Evolutionary conservation across 2,888 invertebrate species (phyloP).

Genomic region (Ecliptopera silaceata): DNA sequence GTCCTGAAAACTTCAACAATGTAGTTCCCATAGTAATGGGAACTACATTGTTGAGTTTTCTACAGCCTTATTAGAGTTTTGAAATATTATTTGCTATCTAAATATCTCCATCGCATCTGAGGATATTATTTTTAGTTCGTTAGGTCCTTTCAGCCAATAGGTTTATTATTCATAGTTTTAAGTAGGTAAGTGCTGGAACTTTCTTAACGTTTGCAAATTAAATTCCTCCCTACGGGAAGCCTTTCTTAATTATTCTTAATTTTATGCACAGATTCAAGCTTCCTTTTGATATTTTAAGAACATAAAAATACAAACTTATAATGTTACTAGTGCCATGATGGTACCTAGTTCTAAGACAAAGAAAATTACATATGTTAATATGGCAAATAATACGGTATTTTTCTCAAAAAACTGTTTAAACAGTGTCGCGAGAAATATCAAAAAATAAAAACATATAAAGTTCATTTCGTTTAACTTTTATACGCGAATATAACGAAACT

Average conservation of each 20-base stretch:
- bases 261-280: slow-evolving; percentile 24
- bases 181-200: slow-evolving; percentile 1
- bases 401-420: slow-evolving; percentile 15
- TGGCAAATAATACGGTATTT: too few species aligned
- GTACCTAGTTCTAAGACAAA: too few species aligned
- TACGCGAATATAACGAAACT: slow-evolving; percentile 2
- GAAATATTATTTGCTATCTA: too few species aligned
- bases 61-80: too few species aligned
- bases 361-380: too few species aligned
- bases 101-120: too few species aligned
- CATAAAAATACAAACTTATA: too few species aligned
- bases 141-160: background rate
- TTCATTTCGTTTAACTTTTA: background rate
- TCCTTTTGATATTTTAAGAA: background rate
- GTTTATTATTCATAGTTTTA: slow-evolving; percentile 2
- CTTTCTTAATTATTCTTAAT: slow-evolving; percentile 65
- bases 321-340: too few species aligned
- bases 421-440: slow-evolving; percentile 4
- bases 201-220: slow-evolving; percentile 50
- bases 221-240: slow-evolving; percentile 60
- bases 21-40: too few species aligned
- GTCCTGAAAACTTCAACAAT: too few species aligned
- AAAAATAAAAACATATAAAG: slow-evolving; percentile 1
- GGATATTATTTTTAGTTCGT: too few species aligned
- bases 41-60: too few species aligned